phyloP scores from a whole-genome alignment of 2,888 invertebrate species.

The Chrysolina oricalcia region DNA sequence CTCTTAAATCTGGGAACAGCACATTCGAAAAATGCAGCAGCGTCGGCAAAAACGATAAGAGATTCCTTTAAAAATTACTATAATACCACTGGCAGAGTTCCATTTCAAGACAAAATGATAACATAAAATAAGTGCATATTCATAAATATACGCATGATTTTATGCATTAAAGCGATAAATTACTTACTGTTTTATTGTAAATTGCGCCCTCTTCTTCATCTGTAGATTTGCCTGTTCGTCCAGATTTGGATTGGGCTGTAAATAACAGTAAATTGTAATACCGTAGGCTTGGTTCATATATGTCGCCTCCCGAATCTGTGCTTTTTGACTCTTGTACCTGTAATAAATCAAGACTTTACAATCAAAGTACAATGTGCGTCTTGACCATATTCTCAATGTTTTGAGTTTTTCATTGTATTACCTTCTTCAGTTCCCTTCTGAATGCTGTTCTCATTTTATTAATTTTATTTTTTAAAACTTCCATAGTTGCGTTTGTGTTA shows the following conservation, averaged over 20 bases:
- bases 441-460: too few species aligned
- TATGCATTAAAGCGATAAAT: too few species aligned
- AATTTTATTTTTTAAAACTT: too few species aligned
- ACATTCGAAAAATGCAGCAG: constrained; percentile 34
- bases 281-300: background rate
- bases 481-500: too few species aligned
- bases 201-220: background rate
- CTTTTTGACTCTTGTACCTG: background rate
- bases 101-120: constrained; percentile 37
- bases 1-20: constrained; percentile 38
- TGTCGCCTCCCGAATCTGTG: background rate
- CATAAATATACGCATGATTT: too few species aligned
- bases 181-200: too few species aligned
- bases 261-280: background rate
- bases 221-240: background rate
- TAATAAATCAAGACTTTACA: background rate
- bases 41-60: constrained; percentile 35
- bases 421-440: too few species aligned
- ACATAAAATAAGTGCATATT: background rate
- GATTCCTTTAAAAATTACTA: constrained; percentile 40
- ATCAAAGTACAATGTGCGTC: too few species aligned
- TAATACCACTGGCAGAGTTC: constrained; percentile 33
- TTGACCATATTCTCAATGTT: too few species aligned
- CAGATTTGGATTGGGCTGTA: background rate
- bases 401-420: too few species aligned